These are phyloP conservation scores for Thymelicus lineola DNA, from an alignment of 2,888 invertebrate genomes.

Conservation along the genomic window DNA sequence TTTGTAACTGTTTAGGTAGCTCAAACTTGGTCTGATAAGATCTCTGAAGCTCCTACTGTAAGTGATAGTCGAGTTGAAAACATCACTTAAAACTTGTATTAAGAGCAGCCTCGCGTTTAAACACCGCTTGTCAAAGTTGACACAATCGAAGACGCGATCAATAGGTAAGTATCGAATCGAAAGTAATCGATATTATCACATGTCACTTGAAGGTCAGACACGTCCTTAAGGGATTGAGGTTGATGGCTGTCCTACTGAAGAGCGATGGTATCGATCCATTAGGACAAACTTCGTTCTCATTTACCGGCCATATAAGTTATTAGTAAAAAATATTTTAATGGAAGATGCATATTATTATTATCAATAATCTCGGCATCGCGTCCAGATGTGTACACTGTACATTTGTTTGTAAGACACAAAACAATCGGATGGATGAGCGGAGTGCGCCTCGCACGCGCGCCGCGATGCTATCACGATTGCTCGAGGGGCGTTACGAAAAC, in stretches of 20 bases:
- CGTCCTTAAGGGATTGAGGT: slow-evolving; percentile 73
- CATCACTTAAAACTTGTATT: slow-evolving; percentile 36
- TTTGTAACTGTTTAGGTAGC: slow-evolving; percentile 28
- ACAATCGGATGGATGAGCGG: slow-evolving; percentile 51
- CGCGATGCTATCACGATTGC: slow-evolving; percentile 69
- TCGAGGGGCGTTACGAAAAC: slow-evolving; percentile 81
- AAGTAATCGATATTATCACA: slow-evolving; percentile 66
- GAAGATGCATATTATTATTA: slow-evolving; percentile 54
- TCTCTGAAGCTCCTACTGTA: slow-evolving; percentile 27
- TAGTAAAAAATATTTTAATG: slow-evolving; percentile 53
- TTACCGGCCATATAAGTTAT: slow-evolving; percentile 47
- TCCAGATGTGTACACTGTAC: background rate
- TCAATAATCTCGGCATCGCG: slow-evolving; percentile 3
- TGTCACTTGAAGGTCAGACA: slow-evolving; percentile 64
- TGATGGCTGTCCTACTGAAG: slow-evolving; percentile 66
- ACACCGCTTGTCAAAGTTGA: slow-evolving; percentile 54
- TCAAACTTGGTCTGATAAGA: slow-evolving; percentile 17
- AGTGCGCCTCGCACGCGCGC: slow-evolving; percentile 63
- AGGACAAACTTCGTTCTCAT: slow-evolving; percentile 55
- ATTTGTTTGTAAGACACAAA: slow-evolving; percentile 62
- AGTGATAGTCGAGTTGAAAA: slow-evolving; percentile 35
- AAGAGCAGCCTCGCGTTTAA: slow-evolving; percentile 48
- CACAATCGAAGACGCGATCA: slow-evolving; percentile 54
- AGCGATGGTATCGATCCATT: slow-evolving; percentile 66
- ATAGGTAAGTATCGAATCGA: slow-evolving; percentile 51